phyloP scores from a whole-genome alignment of 2,113 vertebrate genomes.

The Rhegmatorhina hoffmannsi region DNA sequence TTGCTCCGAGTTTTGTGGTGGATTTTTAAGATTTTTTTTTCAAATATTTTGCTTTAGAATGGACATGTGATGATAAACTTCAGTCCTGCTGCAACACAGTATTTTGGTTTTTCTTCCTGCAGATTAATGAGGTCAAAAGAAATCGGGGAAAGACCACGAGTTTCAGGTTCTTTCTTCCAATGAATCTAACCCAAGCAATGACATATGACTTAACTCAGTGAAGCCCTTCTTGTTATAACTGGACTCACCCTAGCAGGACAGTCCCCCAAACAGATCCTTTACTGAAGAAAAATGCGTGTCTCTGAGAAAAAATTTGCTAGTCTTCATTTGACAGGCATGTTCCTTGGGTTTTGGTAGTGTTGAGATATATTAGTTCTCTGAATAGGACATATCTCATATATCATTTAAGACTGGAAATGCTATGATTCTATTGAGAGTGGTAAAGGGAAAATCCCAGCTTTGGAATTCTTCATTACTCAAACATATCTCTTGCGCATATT shows the following conservation, averaged over 20 bases:
- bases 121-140: not conserved
- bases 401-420: not conserved
- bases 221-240: not conserved
- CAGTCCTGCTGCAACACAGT: not conserved
- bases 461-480: not conserved
- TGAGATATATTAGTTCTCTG: not conserved
- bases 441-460: slow-evolving; percentile 18
- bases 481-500: not conserved
- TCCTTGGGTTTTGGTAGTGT: not conserved
- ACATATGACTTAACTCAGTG: not conserved
- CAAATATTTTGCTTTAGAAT: not conserved
- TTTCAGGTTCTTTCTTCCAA: not conserved
- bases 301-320: not conserved
- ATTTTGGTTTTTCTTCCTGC: not conserved
- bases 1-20: not conserved
- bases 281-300: not conserved
- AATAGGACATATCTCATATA: not conserved
- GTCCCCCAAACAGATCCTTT: not conserved
- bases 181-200: not conserved
- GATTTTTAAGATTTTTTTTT: not conserved
- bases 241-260: not conserved
- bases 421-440: not conserved
- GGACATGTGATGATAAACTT: not conserved
- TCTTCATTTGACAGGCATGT: not conserved
- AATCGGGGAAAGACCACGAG: not conserved